Conservation (phyloP, 1,140 invertebrate genomes). For the Dendroctonus ponderosae region DNA sequence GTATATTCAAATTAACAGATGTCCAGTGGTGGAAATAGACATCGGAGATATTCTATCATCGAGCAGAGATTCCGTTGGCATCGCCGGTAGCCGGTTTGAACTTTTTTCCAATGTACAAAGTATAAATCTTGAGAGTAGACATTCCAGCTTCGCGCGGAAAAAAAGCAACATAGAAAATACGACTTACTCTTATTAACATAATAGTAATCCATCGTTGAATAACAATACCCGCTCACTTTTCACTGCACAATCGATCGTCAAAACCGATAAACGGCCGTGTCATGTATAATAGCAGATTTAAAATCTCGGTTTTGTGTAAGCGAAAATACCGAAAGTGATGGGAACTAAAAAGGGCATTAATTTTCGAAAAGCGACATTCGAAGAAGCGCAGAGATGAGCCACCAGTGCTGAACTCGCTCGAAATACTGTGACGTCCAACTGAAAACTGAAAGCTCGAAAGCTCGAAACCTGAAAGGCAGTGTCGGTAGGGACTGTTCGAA, state of each 20-base stretch:
- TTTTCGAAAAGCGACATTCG: constrained; percentile 19
- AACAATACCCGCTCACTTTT: constrained; percentile 33
- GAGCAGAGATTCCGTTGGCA: constrained; percentile 22
- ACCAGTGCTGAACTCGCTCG: constrained; percentile 9
- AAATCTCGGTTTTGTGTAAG: constrained; percentile 13
- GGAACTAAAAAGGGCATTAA: constrained; percentile 22
- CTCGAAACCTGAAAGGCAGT: constrained; percentile 3
- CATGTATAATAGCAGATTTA: constrained; percentile 25
- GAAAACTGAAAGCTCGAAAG: background rate
- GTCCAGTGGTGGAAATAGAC: constrained; percentile 26
- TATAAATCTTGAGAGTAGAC: constrained; percentile 27
- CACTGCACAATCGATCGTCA: constrained; percentile 30
- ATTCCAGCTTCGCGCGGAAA: constrained; percentile 12
- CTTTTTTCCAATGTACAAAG: constrained; percentile 16
- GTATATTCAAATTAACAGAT: constrained; percentile 29
- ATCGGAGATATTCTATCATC: constrained; percentile 27
- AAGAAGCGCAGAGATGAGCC: constrained; percentile 10
- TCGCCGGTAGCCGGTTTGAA: constrained; percentile 24
- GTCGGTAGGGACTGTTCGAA: constrained; percentile 17
- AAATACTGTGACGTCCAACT: constrained; percentile 26
- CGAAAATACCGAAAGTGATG: constrained; percentile 25
- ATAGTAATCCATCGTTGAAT: constrained; percentile 33
- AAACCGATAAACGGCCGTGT: constrained; percentile 25
- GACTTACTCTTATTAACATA: constrained; percentile 37
- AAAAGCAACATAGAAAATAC: constrained; percentile 28